Evolutionary conservation across 2,888 invertebrate genomes (phyloP).

Genomic region (Thecophora atra): DNA sequence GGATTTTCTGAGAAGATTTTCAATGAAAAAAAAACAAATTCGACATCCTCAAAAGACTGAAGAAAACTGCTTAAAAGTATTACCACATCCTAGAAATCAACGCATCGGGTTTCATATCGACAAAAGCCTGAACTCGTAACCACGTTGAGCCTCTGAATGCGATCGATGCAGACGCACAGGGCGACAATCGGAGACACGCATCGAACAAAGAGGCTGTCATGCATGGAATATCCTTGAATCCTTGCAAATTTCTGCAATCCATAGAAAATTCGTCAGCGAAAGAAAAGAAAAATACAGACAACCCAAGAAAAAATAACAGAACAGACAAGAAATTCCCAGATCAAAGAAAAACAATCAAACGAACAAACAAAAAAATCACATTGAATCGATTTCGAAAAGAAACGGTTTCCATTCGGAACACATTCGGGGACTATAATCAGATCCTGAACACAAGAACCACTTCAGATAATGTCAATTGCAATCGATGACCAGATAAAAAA

Average conservation of each 20-base stretch:
- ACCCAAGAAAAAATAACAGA: too few species aligned
- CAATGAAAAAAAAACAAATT: too few species aligned
- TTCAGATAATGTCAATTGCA: constrained; percentile 34
- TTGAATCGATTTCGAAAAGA: constrained; percentile 20
- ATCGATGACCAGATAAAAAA: constrained; percentile 3
- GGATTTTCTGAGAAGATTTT: too few species aligned
- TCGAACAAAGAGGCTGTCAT: neutral
- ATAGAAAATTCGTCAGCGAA: neutral
- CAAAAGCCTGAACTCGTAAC: too few species aligned
- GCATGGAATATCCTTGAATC: constrained; percentile 6
- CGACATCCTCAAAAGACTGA: too few species aligned
- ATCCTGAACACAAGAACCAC: constrained; percentile 16
- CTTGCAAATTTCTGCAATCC: constrained; percentile 3
- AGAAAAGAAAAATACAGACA: neutral
- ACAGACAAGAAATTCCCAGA: neutral
- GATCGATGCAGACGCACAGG: too few species aligned
- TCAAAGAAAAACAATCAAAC: neutral
- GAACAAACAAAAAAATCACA: too few species aligned
- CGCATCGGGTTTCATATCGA: too few species aligned
- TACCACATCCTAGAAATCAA: too few species aligned
- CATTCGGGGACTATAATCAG: neutral
- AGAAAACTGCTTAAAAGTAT: too few species aligned
- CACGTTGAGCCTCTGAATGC: too few species aligned
- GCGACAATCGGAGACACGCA: neutral
- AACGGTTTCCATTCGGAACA: neutral